Base-by-base conservation (phyloP, 2,888 invertebrate species). In the Hyalella azteca region DNA sequence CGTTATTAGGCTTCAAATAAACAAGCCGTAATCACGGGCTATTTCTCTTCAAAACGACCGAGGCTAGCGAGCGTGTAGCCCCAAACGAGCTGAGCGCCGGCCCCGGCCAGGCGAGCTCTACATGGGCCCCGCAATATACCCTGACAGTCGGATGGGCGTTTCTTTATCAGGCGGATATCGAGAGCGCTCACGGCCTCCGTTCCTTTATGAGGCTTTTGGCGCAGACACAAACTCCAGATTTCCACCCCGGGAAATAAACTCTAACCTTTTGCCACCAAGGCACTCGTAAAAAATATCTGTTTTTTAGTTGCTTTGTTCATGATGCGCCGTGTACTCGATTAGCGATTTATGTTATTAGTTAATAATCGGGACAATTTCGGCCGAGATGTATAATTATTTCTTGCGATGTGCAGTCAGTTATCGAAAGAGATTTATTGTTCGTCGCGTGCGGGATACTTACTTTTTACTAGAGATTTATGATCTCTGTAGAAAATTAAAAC, bases 91-190 rank as follows among this genome's bases (percentile, higher is more conserved):
- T 22, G 54, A 29, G 5, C 54, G 22, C 9, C 7, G 54, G 13
- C 5, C 54, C 54, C 26, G 29, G 54, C n/a, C n/a, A 54, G 7
- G 54, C 54, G 29, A 54, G 26, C 54, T 54, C 29, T 54, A 54
- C 54, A 54, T 54, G 11, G 54, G 54, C 1, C 54, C 22, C 26
- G 54, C 54, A 22, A 54, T 54, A 54, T 54, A 26, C 54, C 26
- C 26, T 54, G 54, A 54, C 54, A 54, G 54, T 11, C 54, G 54
- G 54, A 54, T 54, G 54, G 54, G 54, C 1, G 29, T 54, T 54
- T 54, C 54, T 54, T 54, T 54, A 54, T 54, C 54, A 54, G 54
- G 29, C 54, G 54, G 54, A 54, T 54, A 54, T 54, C 54, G 54
- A 54, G 54, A 54, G 54, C 29, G 54, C 54, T 54, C 54, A 54